phyloP scores from a whole-genome alignment of 2,888 invertebrate species.

The Peribatodes rhomboidaria region DNA sequence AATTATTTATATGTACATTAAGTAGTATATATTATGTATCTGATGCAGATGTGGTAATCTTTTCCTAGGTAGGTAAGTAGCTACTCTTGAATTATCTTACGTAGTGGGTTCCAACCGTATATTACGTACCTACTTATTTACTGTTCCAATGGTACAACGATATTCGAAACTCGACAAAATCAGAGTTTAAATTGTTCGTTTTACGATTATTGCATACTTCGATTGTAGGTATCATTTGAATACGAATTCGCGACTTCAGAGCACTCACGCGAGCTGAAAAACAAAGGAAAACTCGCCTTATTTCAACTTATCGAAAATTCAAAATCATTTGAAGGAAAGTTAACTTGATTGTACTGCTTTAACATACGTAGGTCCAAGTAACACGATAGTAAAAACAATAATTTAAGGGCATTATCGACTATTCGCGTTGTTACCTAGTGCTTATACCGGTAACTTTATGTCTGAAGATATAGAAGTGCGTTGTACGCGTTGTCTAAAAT shows the following conservation, averaged over 20 bases:
- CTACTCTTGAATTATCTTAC: conserved; percentile 1
- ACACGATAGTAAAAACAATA: conserved; percentile 67
- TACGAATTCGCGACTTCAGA: conserved; percentile 73
- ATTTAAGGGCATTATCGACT: conserved; percentile 65
- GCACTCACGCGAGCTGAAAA: conserved; percentile 67
- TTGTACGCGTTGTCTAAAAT: conserved; percentile 28
- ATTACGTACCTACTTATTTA: conserved; percentile 56
- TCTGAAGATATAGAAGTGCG: conserved; percentile 25
- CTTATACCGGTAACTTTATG: conserved; percentile 41
- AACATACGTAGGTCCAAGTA: conserved; percentile 59
- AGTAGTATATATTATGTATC: no score
- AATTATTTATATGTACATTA: no score
- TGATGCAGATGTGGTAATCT: no score
- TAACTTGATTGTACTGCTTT: conserved; percentile 47
- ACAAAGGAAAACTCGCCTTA: conserved; percentile 34
- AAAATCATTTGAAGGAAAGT: conserved; percentile 34
- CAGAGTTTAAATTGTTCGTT: conserved; percentile 78
- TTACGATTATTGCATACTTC: conserved; percentile 80
- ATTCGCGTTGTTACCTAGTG: conserved; percentile 44
- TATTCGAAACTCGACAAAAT: conserved; percentile 75
- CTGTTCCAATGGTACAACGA: conserved; percentile 60
- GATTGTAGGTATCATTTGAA: conserved; percentile 79
- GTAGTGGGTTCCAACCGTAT: conserved; percentile 22
- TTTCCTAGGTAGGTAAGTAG: no score
- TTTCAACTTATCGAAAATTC: conserved; percentile 4